phyloP scores from a whole-genome alignment of 2,113 vertebrate genomes.

The Panurus biarmicus region DNA sequence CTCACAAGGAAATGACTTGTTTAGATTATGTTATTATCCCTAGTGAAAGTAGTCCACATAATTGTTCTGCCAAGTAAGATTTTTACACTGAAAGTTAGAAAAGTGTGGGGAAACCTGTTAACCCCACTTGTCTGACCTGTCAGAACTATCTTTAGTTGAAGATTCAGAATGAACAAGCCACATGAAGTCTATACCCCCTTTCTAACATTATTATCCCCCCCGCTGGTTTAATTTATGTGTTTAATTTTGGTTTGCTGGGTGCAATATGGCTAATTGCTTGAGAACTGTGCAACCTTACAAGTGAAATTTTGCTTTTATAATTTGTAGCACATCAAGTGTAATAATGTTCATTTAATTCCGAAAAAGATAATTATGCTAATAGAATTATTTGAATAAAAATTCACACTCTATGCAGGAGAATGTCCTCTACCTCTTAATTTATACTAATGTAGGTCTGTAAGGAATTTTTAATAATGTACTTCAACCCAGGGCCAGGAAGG shows the following conservation, averaged over 20 bases:
- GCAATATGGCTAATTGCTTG: constrained; percentile 71
- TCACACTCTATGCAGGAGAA: constrained; percentile 57
- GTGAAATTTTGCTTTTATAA: constrained; percentile 68
- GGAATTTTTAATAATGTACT: constrained; percentile 58
- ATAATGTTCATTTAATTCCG: constrained; percentile 74
- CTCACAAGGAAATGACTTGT: neutral
- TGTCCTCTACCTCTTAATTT: constrained; percentile 67
- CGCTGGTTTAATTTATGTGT: constrained; percentile 74
- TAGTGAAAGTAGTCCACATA: neutral
- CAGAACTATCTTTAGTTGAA: constrained; percentile 20
- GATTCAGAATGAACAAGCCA: neutral
- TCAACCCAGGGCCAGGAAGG: neutral
- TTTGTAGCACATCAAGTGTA: constrained; percentile 70
- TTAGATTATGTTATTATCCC: neutral
- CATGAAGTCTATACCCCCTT: constrained; percentile 22
- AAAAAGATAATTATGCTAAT: constrained; percentile 75
- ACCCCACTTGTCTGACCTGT: neutral
- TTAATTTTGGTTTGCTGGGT: constrained; percentile 72
- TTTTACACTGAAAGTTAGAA: neutral
- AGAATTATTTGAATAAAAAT: constrained; percentile 76
- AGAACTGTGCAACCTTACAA: constrained; percentile 64
- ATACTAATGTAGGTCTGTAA: constrained; percentile 63
- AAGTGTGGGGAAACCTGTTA: constrained; percentile 25
- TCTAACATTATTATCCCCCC: constrained; percentile 60
- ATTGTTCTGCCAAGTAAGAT: constrained; percentile 1